Evolutionary conservation across 2,797 vertebrate species (phyloP).

Genomic region (Helarctos malayanus): DNA sequence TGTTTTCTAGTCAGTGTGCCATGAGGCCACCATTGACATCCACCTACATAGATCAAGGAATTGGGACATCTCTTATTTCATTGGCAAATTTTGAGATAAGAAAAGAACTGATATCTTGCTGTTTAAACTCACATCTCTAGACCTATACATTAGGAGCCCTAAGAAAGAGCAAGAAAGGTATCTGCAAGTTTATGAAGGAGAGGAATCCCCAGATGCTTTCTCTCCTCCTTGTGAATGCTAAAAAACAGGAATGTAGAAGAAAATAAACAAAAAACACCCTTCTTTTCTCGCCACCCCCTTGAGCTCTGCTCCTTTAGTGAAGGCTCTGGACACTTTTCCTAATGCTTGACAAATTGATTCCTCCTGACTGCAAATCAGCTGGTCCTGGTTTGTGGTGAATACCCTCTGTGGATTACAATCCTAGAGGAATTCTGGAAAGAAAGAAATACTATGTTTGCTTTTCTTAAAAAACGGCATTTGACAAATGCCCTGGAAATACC

Average conservation of each 20-base stretch:
- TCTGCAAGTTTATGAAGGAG: neutral
- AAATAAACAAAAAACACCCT: neutral
- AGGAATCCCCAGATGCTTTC: neutral
- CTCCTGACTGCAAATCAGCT: neutral
- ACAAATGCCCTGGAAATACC: conserved; percentile 45
- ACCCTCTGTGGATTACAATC: neutral
- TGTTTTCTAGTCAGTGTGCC: neutral
- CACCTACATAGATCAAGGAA: neutral
- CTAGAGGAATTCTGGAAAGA: conserved; percentile 2
- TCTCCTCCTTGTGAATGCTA: neutral
- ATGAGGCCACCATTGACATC: neutral
- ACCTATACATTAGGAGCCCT: neutral
- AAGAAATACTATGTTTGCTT: neutral
- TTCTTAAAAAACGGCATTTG: neutral
- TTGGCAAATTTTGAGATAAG: neutral
- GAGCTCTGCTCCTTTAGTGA: neutral
- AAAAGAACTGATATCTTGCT: neutral
- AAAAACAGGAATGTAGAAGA: neutral
- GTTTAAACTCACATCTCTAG: neutral
- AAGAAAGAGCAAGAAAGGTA: neutral
- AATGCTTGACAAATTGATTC: conserved; percentile 6
- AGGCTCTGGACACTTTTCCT: neutral
- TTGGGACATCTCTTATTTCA: neutral
- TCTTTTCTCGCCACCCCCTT: neutral
- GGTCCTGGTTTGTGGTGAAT: neutral